phyloP scores from a whole-genome alignment of 2,797 vertebrate genomes.

The Atherinosoma microstoma region DNA sequence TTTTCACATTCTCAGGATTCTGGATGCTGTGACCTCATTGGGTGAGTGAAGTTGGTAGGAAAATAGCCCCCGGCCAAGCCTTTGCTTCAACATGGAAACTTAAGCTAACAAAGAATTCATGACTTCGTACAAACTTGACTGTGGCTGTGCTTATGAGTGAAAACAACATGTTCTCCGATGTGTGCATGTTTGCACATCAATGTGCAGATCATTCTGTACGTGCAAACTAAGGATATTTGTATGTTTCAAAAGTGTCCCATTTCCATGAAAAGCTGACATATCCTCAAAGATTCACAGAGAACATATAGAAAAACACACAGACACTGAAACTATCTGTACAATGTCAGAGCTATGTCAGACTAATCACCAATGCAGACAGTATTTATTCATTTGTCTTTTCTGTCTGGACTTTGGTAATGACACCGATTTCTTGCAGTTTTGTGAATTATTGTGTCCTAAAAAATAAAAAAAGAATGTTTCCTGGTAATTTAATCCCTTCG shows the following conservation, averaged over 20 bases:
- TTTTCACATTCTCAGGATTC: slow-evolving; percentile 78
- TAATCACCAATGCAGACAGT: background rate
- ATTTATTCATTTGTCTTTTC: background rate
- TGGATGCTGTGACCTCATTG: slow-evolving; percentile 81
- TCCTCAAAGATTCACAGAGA: background rate
- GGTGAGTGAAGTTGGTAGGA: slow-evolving; percentile 71
- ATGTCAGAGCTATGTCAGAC: background rate
- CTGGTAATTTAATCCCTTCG: background rate
- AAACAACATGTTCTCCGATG: slow-evolving; percentile 70
- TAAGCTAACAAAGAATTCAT: slow-evolving; percentile 80
- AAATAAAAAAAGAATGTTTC: background rate
- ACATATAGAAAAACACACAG: background rate
- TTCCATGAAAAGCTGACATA: background rate
- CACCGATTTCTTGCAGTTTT: background rate
- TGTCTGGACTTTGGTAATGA: background rate
- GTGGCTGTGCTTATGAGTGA: slow-evolving; percentile 59
- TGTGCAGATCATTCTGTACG: slow-evolving; percentile 31
- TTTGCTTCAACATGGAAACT: slow-evolving; percentile 81
- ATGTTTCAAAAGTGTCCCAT: background rate
- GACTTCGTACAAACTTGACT: slow-evolving; percentile 80
- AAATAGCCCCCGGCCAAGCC: slow-evolving; percentile 75
- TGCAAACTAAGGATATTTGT: slow-evolving; percentile 16
- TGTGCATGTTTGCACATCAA: slow-evolving; percentile 28
- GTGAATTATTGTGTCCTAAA: background rate
- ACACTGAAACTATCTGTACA: background rate